Evolutionary conservation across 2,888 invertebrate species (phyloP), one percentile per base, ranked within the genome.

Genomic region (Sinotaia quadrata): DNA sequence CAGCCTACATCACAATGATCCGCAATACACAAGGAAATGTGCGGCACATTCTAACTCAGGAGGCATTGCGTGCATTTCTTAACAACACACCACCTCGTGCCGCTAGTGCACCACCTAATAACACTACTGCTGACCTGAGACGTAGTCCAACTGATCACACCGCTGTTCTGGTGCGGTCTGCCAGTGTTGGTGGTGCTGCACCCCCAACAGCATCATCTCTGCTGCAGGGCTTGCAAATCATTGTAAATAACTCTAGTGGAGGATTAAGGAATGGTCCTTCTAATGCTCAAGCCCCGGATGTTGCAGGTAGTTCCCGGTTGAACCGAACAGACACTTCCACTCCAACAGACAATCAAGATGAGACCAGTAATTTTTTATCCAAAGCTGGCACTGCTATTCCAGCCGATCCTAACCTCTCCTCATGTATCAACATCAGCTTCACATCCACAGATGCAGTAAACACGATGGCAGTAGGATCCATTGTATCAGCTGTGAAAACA

Each of bases 331-430:
- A n/a, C n/a, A n/a, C n/a, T n/a, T n/a, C 47, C 8, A 24, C 47
- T 21, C 37, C 41, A 18, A 57, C 51, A 18, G 49, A 24, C 61
- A 62, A 37, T 34, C 36, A 33, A 4, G 60, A 56, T 36, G 47
- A 59, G n/a, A 49, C 33, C 47, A 67, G 51, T 65, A 80, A 79
- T 79, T 79, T 81, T 80, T 80, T 83, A 80, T 78, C 79, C 70
- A 81, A 81, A 76, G 74, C 76, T 80, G 83, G 83, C 80, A 81
- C 82, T 81, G 79, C 78, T 79, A 78, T 79, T 75, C 75, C 73
- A 74, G 78, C 77, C 77, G 81, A 78, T 70, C 73, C 73, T 76
- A 78, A 80, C 68, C 75, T 76, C 57, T 75, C 78, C 69, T 76
- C 29, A 29, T 61, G 51, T 37, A 21, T 21, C 67, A 37, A 36